Evolutionary conservation across 2,888 invertebrate genomes (phyloP).

Genomic region (Prosapia bicincta): DNA sequence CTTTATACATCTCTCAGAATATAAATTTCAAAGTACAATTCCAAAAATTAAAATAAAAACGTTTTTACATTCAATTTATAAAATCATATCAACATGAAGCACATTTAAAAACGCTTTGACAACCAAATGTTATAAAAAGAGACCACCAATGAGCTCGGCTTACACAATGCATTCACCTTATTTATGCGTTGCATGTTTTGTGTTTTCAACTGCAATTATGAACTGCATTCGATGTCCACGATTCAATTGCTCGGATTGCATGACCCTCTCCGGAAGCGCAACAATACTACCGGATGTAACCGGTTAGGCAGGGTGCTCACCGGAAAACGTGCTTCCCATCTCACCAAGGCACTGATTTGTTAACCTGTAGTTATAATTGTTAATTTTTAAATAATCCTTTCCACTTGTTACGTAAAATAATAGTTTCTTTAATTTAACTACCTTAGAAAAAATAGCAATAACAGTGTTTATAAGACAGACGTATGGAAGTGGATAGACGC

Average conservation of each 20-base stretch:
- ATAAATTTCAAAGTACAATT: too few relatives aligned
- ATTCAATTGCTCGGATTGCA: not conserved
- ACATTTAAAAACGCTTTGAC: too few relatives aligned
- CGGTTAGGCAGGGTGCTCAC: not conserved
- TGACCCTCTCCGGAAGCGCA: not conserved
- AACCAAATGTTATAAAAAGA: too few relatives aligned
- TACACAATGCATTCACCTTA: too few relatives aligned
- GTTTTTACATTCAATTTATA: too few relatives aligned
- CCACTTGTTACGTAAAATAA: not conserved
- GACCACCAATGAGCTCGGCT: too few relatives aligned
- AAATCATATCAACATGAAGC: too few relatives aligned
- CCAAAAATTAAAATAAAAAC: too few relatives aligned
- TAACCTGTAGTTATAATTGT: not conserved
- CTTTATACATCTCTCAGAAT: too few relatives aligned
- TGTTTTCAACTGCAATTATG: not conserved
- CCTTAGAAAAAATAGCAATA: not conserved
- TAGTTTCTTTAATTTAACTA: not conserved
- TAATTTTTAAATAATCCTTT: not conserved
- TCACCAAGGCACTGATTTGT: not conserved
- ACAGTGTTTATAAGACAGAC: too few relatives aligned
- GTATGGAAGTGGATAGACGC: too few relatives aligned
- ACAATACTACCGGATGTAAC: not conserved
- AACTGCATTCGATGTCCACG: conserved; percentile 2
- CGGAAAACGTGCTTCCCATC: not conserved
- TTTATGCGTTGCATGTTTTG: not conserved